Percentiles rank a stretch among this genome's conserved stretches.
phyloP scores from a whole-genome alignment of 2,113 vertebrate species.

The Cavia porcellus region DNA sequence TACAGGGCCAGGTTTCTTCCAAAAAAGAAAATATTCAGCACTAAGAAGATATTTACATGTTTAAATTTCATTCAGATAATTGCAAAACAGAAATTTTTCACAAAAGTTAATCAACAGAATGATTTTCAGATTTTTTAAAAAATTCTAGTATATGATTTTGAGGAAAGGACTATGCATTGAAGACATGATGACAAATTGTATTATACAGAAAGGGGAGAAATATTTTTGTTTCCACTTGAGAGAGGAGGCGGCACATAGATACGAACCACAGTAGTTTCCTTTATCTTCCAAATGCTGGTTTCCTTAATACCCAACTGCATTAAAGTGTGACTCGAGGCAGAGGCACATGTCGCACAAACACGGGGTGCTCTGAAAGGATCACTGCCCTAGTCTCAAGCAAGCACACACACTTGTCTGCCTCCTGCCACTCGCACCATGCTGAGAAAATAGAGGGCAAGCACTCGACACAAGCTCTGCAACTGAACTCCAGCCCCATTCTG shows the following conservation, averaged over 20 bases:
- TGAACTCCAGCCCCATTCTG: background rate
- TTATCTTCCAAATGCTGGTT: background rate
- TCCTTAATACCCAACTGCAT: background rate
- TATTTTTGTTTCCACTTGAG: background rate
- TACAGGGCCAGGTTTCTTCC: background rate
- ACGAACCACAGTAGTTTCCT: background rate
- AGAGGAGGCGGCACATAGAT: background rate
- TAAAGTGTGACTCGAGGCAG: background rate
- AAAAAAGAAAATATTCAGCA: background rate
- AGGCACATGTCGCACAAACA: accelerated
- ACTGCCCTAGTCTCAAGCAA: background rate
- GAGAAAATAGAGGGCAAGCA: background rate
- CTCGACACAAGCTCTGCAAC: background rate
- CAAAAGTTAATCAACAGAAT: background rate
- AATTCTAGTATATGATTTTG: background rate
- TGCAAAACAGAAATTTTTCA: conserved; percentile 27
- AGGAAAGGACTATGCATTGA: background rate
- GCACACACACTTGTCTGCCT: background rate
- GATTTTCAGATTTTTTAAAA: background rate
- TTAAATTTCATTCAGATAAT: background rate
- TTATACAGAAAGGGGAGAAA: background rate
- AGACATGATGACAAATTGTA: background rate
- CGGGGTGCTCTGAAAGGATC: background rate
- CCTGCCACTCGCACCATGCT: background rate
- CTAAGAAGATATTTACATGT: background rate